Base-by-base conservation (phyloP, 2,113 vertebrate species). In the Mellivora capensis region DNA sequence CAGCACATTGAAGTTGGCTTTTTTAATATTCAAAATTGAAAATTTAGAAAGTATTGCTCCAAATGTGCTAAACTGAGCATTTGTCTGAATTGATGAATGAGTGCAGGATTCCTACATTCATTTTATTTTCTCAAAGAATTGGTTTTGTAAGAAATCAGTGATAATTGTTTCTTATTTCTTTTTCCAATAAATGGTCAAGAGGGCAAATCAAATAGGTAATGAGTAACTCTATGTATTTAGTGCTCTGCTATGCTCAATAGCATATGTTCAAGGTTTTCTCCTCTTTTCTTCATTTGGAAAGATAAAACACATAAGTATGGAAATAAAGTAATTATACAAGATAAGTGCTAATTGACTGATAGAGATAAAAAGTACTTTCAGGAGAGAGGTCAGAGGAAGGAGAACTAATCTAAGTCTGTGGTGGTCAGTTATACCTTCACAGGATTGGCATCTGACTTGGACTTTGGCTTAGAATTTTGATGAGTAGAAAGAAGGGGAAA, bases 21-120 rank as follows among this genome's bases (percentile, higher is more conserved):
- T 37, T 81, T 87, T 23, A 91, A 83, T 39, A 94, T 15, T 76
- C 23, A 94, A 91, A 94, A 87, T 62, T 12, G 52, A 85, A 94
- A 59, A 74, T 80, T 92, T 67, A 79, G 29, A 47, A 74, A 84
- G 14, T 47, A 17, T 62, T 91, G 23, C 49, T 94, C 62, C 72
- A 59, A 54, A 62, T 64, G 27, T 79, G 31, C 11, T 74, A 79
- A 74, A 11, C 4, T 25, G n/a, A 92, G 21, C 20, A 71, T 49
- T 44, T 67, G 67, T 72, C 6, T 39, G 21, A 69, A 81, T 31
- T 67, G 44, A 86, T 88, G 29, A 20, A 91, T 89, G 57, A 61
- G 6, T 64, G 18, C 29, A 91, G 23, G 10, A 42, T 80, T 86
- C 57, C 29, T n/a, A 13, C 7, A 34, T 31, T 67, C 57, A 25